Percentiles rank a stretch among this genome's conserved stretches.
phyloP scores from a whole-genome alignment of 1,140 invertebrate genomes.

The Lepidostoma basale region DNA sequence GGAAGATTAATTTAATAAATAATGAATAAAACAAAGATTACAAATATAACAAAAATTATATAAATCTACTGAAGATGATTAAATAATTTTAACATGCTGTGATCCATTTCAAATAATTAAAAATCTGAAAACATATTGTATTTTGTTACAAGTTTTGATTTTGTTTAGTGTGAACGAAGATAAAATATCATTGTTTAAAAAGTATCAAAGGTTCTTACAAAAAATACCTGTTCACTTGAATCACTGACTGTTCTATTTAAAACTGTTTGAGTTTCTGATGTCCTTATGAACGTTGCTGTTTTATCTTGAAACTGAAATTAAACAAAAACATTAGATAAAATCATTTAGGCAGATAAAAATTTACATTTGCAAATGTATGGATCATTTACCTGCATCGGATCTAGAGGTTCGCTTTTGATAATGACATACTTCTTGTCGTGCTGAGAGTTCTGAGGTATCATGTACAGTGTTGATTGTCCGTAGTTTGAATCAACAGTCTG shows the following conservation, averaged over 20 bases:
- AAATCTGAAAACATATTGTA: not conserved
- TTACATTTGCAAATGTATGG: not conserved
- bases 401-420: constrained; percentile 59
- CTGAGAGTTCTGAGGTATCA: constrained; percentile 53
- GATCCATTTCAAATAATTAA: not conserved
- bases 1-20: constrained; percentile 11
- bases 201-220: constrained; percentile 12
- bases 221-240: constrained; percentile 41
- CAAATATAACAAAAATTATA: not conserved
- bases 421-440: constrained; percentile 58
- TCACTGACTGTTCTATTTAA: constrained; percentile 28
- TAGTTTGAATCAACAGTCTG: constrained; percentile 52
- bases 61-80: not conserved
- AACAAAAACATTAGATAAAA: not conserved
- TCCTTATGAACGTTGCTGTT: constrained; percentile 33
- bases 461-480: constrained; percentile 51
- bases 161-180: no score
- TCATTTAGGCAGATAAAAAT: not conserved
- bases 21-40: constrained; percentile 3
- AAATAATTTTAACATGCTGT: not conserved
- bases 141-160: no score
- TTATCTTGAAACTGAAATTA: constrained; percentile 41
- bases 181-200: no score
- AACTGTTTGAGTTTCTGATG: constrained; percentile 29
- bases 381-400: constrained; percentile 52